Base-by-base conservation (phyloP, 2,888 invertebrate species). In the Theretra japonica region DNA sequence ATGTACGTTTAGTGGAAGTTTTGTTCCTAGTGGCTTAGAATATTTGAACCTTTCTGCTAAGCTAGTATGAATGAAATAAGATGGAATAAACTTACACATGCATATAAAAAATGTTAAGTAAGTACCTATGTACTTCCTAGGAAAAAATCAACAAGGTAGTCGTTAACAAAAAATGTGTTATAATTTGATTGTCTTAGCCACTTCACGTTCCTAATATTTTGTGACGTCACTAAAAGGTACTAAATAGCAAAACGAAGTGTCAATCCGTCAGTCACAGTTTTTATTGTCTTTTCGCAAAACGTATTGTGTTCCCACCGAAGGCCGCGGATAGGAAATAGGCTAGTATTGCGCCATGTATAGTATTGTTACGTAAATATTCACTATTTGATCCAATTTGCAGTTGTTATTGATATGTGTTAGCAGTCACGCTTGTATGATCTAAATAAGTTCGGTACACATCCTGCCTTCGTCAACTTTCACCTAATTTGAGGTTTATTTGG, bases 261-360 rank as follows among this genome's bases (percentile, higher is more conserved):
- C 60, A 72, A 65, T 65, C 30, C 25, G 33, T 23, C 11, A 50
- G 57, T 69, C 30, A 69, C 58, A 72, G 41, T 56, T 41, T n/a
- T 41, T 41, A 41, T 53, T 59, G 59, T 69, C 69, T 57, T 69
- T 53, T n/a, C 19, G 56, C 53, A 33, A 69, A 57, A 30, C 28
- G 21, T 69, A 69, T 53, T 53, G 30, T 53, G 57, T 53, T 68
- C 53, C 28, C 8, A 15, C 50, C 28, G 30, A 56, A 70, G 62
- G 62, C 21, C 30, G 53, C 53, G 7, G n/a, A 53, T 53, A 53
- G 53, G 53, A 53, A 53, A 53, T 53, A n/a, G n/a, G n/a, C n/a
- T 17, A 53, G 15, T 53, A n/a, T 53, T 53, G 19, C 53, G 53
- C 53, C 53, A 53, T n/a, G 5, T 1, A 53, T n/a, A 53, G 0